phyloP scores from a whole-genome alignment of 1,140 invertebrate genomes.

The Vollenhovia emeryi region DNA sequence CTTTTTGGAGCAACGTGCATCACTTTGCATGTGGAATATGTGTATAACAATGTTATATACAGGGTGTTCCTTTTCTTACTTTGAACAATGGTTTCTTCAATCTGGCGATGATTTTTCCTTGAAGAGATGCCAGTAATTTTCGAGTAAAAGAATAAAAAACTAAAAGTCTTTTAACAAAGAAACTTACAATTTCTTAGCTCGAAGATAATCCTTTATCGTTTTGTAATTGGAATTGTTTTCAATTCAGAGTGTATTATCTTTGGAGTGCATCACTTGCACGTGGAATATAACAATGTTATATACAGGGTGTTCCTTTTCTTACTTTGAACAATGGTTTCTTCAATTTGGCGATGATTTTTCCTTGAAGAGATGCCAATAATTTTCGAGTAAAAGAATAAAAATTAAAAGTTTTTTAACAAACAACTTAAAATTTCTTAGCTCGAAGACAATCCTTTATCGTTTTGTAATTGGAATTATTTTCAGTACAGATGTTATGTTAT shows the following conservation, averaged over 20 bases:
- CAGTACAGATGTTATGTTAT: too few species aligned
- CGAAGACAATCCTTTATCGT: too few species aligned
- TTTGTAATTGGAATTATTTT: too few species aligned
- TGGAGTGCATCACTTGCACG: neutral
- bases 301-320: neutral
- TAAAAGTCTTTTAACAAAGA: neutral
- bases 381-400: neutral
- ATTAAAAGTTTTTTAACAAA: neutral
- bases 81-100: neutral
- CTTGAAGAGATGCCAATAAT: neutral
- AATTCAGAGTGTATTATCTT: too few species aligned
- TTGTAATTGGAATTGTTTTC: too few species aligned
- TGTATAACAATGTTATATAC: neutral
- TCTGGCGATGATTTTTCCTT: neutral
- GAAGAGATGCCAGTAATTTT: neutral
- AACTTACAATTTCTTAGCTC: too few species aligned
- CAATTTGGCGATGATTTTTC: neutral
- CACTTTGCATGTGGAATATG: neutral
- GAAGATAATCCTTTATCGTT: too few species aligned
- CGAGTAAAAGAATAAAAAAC: neutral
- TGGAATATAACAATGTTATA: neutral
- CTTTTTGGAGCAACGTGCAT: neutral
- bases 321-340: neutral
- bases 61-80: neutral
- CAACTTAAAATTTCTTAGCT: too few species aligned